These are phyloP conservation scores for Trachelus tabidus DNA, from an alignment of 2,888 invertebrate species.

Conservation along the genomic window DNA sequence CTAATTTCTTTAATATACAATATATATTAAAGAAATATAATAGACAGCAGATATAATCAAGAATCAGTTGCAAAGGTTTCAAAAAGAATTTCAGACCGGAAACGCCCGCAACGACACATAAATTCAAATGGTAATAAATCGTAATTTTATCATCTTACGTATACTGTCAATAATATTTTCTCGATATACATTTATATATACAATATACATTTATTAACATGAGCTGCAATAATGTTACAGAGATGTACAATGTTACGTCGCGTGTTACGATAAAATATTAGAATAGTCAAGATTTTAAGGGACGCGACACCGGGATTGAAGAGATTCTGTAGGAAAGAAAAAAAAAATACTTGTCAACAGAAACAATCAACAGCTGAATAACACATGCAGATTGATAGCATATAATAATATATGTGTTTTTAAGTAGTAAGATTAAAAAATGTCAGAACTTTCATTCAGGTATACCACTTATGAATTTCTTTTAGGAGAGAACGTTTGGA, in stretches of 20 bases:
- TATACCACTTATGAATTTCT: neutral
- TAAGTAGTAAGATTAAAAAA: neutral
- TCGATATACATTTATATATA: conserved; percentile 9
- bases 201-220: conserved; percentile 50
- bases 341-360: no score
- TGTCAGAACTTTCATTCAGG: neutral
- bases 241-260: conserved; percentile 18
- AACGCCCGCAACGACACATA: neutral
- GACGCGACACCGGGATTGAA: neutral
- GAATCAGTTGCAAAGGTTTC: neutral
- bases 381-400: no score
- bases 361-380: no score
- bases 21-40: no score
- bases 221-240: conserved; percentile 35
- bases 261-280: neutral
- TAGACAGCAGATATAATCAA: neutral
- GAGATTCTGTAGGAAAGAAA: no score
- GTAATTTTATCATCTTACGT: neutral
- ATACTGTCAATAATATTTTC: neutral
- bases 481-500: neutral
- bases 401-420: no score
- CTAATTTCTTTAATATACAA: neutral
- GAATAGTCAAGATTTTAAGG: neutral
- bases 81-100: neutral
- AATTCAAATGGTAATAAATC: neutral